Base-by-base conservation (phyloP, 2,888 invertebrate genomes). In the Phanerotoma sp. region DNA sequence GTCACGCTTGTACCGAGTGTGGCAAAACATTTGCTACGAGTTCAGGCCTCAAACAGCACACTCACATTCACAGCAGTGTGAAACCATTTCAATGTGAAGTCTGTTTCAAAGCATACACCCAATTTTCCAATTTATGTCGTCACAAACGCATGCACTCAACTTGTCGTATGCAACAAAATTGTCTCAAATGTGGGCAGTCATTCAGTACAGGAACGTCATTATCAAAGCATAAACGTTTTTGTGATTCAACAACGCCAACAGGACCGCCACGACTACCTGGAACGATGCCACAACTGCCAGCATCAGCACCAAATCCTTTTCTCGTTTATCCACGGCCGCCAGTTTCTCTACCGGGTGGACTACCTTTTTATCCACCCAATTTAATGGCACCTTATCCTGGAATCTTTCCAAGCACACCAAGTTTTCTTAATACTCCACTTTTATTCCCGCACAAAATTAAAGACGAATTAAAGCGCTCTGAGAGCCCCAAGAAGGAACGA, bases 121-220 rank as follows among this genome's bases (percentile, higher is more conserved):
- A 99, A 81, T 99, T 99, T 79, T 98, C 97, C 33, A 99, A 99
- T 78, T 83, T 99, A 72, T 99, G 99, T 76, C 90, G 99, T n/a
- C 99, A 99, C 81, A 96, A 95, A 75, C 93, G 98, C 54, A 97
- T 98, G 95, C 99, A 99, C 83, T 88, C 91, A 51, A 91, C 93
- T 74, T 98, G 97, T 78, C 89, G 95, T 69, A 90, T 90, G 79
- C 89, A 91, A 74, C 92, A 93, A 72, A 95, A 94, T 81, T 98
- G 97, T 80, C 86, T 84, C 70, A 95, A 96, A 84, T 98, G 97
- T 75, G 89, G 90, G 21, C 93, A 96, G 74, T 88, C 91, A 28
- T 98, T 97, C 79, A 89, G 89, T 54, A 95, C 96, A 1, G 88
- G 89, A 56, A 93, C 95, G 3, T 92, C 95, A 22, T 82, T 98